Evolutionary conservation across 2,888 invertebrate genomes (phyloP).

Genomic region (Apamea crenata): DNA sequence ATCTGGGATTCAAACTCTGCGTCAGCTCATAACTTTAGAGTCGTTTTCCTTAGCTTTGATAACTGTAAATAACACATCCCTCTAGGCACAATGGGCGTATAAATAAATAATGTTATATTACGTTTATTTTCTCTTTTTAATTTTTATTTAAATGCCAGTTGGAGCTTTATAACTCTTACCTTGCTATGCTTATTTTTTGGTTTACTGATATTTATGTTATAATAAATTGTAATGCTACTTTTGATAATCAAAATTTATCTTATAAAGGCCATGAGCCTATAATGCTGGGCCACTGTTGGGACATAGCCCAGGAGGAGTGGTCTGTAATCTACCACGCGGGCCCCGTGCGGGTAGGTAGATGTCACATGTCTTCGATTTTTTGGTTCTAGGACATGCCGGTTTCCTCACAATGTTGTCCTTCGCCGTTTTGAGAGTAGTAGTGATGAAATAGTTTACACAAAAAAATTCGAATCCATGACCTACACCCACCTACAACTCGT

Average conservation of each 20-base stretch:
- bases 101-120: conserved; percentile 10
- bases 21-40: background rate
- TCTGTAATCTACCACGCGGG: too few relatives aligned
- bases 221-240: background rate
- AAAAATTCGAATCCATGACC: too few relatives aligned
- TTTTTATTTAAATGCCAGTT: too few relatives aligned
- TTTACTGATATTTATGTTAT: background rate
- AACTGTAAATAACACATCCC: conserved; percentile 25
- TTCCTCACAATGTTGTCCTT: too few relatives aligned
- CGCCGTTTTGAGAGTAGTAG: background rate
- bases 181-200: background rate
- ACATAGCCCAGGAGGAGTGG: too few relatives aligned
- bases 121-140: conserved; percentile 10
- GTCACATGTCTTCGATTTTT: too few relatives aligned
- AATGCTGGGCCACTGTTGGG: too few relatives aligned
- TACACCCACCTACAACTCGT: too few relatives aligned
- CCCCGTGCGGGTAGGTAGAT: too few relatives aligned
- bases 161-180: background rate
- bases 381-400: background rate
- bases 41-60: conserved; percentile 10
- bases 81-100: conserved; percentile 5
- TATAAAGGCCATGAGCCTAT: background rate
- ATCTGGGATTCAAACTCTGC: conserved; percentile 13
- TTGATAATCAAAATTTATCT: background rate
- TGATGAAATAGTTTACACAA: background rate